Conservation (phyloP, 1,140 invertebrate genomes). For the Archegozetes longisetosus region DNA sequence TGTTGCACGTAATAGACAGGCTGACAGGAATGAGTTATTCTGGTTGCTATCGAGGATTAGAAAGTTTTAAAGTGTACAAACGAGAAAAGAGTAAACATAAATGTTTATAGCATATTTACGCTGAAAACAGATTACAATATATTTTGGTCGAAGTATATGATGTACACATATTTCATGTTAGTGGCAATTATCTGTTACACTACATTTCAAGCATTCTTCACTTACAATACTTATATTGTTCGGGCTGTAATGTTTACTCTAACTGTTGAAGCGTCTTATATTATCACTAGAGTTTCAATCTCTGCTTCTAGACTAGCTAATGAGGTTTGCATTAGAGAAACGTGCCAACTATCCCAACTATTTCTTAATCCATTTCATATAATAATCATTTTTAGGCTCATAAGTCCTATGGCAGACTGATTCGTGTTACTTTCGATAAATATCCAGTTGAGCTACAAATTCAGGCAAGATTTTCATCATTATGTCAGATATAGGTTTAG, state of each 20-base stretch:
- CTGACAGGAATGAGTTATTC: too few species aligned
- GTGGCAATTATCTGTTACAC: conserved; percentile 7
- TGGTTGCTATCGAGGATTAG: too few species aligned
- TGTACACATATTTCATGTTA: conserved; percentile 11
- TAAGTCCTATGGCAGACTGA: conserved; percentile 3
- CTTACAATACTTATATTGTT: not conserved
- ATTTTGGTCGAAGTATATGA: conserved; percentile 13
- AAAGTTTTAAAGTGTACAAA: too few species aligned
- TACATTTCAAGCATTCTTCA: conserved; percentile 25
- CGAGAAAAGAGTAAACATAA: too few species aligned
- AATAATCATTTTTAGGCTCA: conserved; percentile 3
- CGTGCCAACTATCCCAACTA: not conserved
- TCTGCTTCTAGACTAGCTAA: conserved; percentile 4
- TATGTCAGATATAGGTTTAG: too few species aligned
- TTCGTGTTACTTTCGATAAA: conserved; percentile 10
- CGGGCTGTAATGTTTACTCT: conserved; percentile 5
- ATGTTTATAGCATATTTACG: too few species aligned
- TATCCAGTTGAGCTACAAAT: conserved; percentile 15
- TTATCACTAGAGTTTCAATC: conserved; percentile 12
- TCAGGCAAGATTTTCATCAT: conserved; percentile 5
- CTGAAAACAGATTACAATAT: conserved; percentile 15
- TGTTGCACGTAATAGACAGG: too few species aligned
- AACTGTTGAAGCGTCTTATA: conserved; percentile 12
- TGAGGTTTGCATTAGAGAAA: conserved; percentile 3
- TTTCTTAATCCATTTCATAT: not conserved